Base-by-base conservation (phyloP, 2,113 vertebrate genomes). In the Cavia porcellus region DNA sequence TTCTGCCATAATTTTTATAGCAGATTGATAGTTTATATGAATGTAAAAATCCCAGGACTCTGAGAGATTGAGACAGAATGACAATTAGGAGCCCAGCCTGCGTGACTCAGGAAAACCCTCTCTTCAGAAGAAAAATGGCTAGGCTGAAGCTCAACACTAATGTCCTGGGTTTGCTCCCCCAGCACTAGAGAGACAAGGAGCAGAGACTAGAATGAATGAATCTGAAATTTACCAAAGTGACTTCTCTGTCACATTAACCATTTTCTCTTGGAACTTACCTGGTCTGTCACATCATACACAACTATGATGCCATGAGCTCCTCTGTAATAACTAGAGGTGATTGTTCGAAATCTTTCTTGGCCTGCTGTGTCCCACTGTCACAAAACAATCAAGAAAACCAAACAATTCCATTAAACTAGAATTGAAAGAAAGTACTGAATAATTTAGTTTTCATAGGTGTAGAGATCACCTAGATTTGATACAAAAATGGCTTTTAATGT, bases 291-390 rank as follows among this genome's bases (percentile, higher is more conserved):
- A 96, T 99, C 99, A 96, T 99, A 99, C 90, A 99, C 99, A 45
- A 99, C 99, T 90, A 99, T 99, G 98, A 99, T 99, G 97, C 99
- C 99, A 77, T 99, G 99, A 68, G 99, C 99, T 89, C 99, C 99
- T 99, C 99, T 99, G 99, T 99, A 99, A 98, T 99, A 99, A 98
- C 99, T 99, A 98, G 99, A 99, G 11, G 99, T 99, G 99, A 99
- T 99, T 95, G 99, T 99, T 97, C 99, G 99, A 98, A 99, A 99
- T 95, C 99, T 98, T 97, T 99, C 99, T 98, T 99, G 99, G 20
- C 99, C 99, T 1, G 99, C 99, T 7, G 99, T 99, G 98, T 99
- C 99, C 99, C 99, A 99, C 99, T 99, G 97, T 98, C 87, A 70
- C 1, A 95, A 98, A 94, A 97, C 30, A 97, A 95, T 86, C 61